phyloP scores from a whole-genome alignment of 1,140 invertebrate species.

The Octopus bimaculoides region DNA sequence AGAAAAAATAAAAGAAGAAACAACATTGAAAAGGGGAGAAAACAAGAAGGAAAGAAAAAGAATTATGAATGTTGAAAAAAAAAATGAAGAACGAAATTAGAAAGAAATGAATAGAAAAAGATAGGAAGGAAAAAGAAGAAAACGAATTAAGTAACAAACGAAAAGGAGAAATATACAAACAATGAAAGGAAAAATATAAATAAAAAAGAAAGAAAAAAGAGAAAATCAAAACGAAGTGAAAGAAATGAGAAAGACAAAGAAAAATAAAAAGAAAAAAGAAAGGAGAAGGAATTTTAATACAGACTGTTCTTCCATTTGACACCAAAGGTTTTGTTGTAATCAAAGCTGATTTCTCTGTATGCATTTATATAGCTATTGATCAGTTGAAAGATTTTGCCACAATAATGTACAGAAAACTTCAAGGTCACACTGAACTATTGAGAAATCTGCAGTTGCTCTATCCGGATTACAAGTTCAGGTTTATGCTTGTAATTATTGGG shows the following conservation, averaged over 20 bases:
- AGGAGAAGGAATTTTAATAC: constrained; percentile 64
- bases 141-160: neutral
- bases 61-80: neutral
- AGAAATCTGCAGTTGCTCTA: no score
- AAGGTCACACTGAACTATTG: no score
- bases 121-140: neutral
- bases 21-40: neutral
- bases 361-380: no score
- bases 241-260: constrained; percentile 26
- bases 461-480: no score
- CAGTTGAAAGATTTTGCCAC: no score
- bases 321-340: no score
- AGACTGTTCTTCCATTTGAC: no score
- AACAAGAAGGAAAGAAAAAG: neutral
- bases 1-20: neutral
- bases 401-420: no score
- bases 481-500: no score
- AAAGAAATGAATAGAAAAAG: neutral
- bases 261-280: constrained; percentile 69
- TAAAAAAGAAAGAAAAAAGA: neutral
- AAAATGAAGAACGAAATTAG: neutral
- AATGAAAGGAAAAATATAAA: neutral
- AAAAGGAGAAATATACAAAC: neutral
- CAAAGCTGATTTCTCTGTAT: no score
- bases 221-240: neutral